Base-by-base conservation (phyloP, 2,797 vertebrate species). In the Cheirogaleus major region DNA sequence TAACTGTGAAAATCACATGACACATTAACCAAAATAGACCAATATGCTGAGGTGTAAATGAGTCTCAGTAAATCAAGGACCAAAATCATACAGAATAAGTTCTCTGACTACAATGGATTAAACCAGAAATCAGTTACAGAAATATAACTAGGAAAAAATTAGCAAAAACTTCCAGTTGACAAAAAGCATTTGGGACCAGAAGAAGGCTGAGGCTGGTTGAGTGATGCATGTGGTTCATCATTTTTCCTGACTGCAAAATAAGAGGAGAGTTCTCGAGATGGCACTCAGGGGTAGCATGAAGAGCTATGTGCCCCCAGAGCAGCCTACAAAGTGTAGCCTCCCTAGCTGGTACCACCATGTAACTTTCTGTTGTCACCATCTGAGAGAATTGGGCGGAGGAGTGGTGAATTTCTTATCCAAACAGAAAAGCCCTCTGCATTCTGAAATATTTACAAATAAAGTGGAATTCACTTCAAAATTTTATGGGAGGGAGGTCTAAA, bases 361-460 rank as follows among this genome's bases (percentile, higher is more conserved):
- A 67, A 82, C 4, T 48, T 93, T 48, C 55, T 79, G 30, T 86
- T 89, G 25, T 85, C 45, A 57, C 87, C 13, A 17, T 65, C 63
- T 89, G 35, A 85, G 70, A 70, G 30, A 88, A 84, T 8, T 72
- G 11, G 48, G 43, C 93, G 30, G 57, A 91, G 27, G 35, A 80
- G 13, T 61, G 45, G 9, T 41, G 9, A 52, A 76, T 94, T 78
- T 82, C 48, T 57, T 82, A 89, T 67, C 52, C 35, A 59, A 84
- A 76, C 20, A 63, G 63, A 79, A 81, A 52, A 89, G 48, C 35
- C 80, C 43, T 91, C 65, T 85, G 10, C 35, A 50, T 50, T 84
- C 25, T 88, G 84, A 89, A 95, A 82, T 90, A 91, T 45, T 95
- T 87, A 79, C 59, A 79, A 96, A 92, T 69, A n/a, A 83, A 82